Conservation (phyloP, 2,113 vertebrate genomes). For the Xenus cinereus region DNA sequence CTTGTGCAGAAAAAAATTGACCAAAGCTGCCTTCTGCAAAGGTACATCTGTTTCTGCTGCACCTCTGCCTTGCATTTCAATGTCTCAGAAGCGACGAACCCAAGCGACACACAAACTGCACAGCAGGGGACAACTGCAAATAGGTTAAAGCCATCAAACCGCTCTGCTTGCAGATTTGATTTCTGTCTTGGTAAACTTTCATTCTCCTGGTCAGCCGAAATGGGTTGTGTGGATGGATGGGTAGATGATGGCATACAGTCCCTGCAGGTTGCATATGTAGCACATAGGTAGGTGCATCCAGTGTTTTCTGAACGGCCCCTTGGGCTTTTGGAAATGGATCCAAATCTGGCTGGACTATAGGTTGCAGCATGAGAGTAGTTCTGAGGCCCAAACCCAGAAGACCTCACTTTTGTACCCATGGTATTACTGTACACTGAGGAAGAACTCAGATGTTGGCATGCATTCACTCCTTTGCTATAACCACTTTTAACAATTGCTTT, state of each 20-base stretch:
- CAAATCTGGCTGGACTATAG: not conserved
- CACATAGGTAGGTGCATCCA: fast-evolving
- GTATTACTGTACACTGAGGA: not conserved
- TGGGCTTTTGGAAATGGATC: not conserved
- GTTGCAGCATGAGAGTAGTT: not conserved
- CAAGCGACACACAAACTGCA: not conserved
- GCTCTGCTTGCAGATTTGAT: not conserved
- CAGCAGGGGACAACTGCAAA: not conserved
- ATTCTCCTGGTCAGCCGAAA: not conserved
- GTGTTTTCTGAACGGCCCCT: not conserved
- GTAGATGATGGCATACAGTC: not conserved
- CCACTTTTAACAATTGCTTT: not conserved
- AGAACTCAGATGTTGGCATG: not conserved
- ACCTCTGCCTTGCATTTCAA: not conserved
- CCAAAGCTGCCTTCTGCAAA: not conserved
- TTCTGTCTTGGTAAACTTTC: not conserved
- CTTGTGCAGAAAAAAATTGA: not conserved
- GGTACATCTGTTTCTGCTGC: not conserved
- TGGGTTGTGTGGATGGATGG: not conserved
- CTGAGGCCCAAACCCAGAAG: not conserved
- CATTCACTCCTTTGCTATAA: not conserved
- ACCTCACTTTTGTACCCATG: not conserved
- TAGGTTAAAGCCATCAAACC: not conserved
- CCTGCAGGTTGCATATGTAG: not conserved
- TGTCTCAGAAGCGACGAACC: not conserved